Percentiles rank a stretch among this genome's conserved stretches.
Evolutionary conservation across 2,888 invertebrate species (phyloP).

Genomic region (Nomada goodeniana): DNA sequence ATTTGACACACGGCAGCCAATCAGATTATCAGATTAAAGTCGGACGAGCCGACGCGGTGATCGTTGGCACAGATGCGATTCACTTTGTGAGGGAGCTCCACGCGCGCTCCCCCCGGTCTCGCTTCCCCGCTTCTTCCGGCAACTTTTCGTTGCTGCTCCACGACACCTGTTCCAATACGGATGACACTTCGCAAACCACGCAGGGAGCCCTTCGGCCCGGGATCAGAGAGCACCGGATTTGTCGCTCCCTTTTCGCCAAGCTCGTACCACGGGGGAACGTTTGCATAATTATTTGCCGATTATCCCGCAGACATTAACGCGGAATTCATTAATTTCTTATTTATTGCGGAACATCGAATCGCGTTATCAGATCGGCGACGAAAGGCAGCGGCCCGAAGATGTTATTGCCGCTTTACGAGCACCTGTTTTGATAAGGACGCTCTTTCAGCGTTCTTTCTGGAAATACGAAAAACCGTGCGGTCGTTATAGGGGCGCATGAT

Average conservation of each 20-base stretch:
- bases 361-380: slow-evolving; percentile 48
- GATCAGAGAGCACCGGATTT: not conserved
- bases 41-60: slow-evolving; percentile 59
- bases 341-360: slow-evolving; percentile 45
- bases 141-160: slow-evolving; percentile 48
- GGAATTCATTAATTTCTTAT: slow-evolving; percentile 55
- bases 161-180: slow-evolving; percentile 52
- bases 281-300: slow-evolving; percentile 35
- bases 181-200: too few relatives aligned
- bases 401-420: slow-evolving; percentile 58
- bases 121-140: slow-evolving; percentile 16
- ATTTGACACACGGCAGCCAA: slow-evolving; percentile 81
- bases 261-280: not conserved
- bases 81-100: slow-evolving; percentile 35
- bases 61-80: slow-evolving; percentile 66
- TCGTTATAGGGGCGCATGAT: slow-evolving; percentile 33
- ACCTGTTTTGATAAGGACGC: slow-evolving; percentile 59
- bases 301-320: slow-evolving; percentile 16
- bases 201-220: not conserved
- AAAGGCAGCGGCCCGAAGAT: slow-evolving; percentile 24
- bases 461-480: slow-evolving; percentile 36
- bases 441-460: not conserved
- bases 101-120: slow-evolving; percentile 8
- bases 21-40: slow-evolving; percentile 82
- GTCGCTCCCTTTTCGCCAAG: not conserved